These are phyloP conservation scores for Marcusenius ussheri DNA, from an alignment of 2,113 vertebrate species.

Conservation along the genomic window DNA sequence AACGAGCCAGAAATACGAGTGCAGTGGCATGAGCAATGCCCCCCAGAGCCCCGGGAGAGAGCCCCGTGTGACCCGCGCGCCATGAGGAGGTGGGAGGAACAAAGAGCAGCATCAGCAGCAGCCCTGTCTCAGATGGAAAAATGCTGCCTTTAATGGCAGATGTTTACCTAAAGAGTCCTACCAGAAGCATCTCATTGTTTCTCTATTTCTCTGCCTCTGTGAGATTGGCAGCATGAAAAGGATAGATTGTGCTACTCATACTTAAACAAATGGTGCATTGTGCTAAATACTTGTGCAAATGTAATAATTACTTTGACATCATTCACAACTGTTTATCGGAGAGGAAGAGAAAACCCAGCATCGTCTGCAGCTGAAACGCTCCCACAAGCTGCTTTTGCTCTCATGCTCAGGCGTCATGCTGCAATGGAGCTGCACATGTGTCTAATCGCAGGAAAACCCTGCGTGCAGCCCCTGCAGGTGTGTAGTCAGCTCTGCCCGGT, in stretches of 20 bases:
- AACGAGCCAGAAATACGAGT: constrained; percentile 47
- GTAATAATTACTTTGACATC: constrained; percentile 1
- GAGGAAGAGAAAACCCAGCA: background rate
- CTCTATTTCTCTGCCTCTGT: background rate
- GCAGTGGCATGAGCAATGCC: constrained; percentile 44
- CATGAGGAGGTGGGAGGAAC: constrained; percentile 7
- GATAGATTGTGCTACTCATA: background rate
- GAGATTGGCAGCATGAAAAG: background rate
- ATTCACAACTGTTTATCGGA: constrained; percentile 1
- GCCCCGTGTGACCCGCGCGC: background rate
- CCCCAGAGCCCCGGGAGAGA: constrained; percentile 26
- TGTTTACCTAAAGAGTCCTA: background rate
- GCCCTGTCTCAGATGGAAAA: background rate
- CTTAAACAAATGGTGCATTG: background rate
- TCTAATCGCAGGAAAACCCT: background rate
- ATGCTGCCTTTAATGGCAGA: background rate
- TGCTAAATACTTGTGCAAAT: background rate
- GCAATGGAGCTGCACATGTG: background rate
- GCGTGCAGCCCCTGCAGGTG: background rate
- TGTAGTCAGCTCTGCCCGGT: background rate
- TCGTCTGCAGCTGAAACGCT: background rate
- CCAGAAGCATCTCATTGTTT: background rate
- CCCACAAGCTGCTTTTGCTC: background rate
- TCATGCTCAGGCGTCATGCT: background rate
- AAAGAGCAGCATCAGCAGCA: background rate